Base-by-base conservation (phyloP, 2,797 vertebrate genomes). In the Triplophysa bombifrons region DNA sequence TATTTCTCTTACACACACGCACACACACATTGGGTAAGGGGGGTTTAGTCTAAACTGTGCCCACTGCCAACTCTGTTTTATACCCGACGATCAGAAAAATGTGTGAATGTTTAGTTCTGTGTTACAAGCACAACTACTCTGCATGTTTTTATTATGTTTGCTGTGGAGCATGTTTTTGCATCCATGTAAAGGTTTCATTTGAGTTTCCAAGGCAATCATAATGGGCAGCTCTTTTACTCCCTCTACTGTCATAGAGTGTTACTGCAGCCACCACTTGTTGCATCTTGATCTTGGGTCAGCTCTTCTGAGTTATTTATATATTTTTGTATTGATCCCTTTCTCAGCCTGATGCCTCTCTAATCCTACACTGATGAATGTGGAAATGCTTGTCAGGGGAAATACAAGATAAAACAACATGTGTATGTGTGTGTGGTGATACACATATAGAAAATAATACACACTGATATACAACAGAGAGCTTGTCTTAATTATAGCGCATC, bases 321-420 rank as follows among this genome's bases (percentile, higher is more conserved):
- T 91, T 92, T 91, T 87, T 77, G 41, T 84, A 92, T 91, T 82
- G 92, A 93, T 92, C 92, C 89, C 80, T 88, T 87, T 83, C 81
- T 75, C 85, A 82, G 85, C 87, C 85, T 88, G 89, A 88, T 88
- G 83, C 82, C 88, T 87, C 89, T 89, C 84, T 93, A 92, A 93
- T 93, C 91, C 90, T 89, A 84, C 87, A 27, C 86, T 91, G 91
- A 93, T 90, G 81, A 85, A 86, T 83, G 80, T 65, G 50, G 76
- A 22, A 17, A 64, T 72, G 88, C 83, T 84, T 81, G 85, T 38
- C 78, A 85, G 85, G 86, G 91, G 89, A 91, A 85, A 90, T 88
- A 55, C 64, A 74, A 72, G 69, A 80, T 66, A 83, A 83, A 82
- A 80, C 80, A 82, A 74, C 60, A 70, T 71, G 58, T 61, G 61